These are phyloP conservation scores for Antitype chi DNA, from an alignment of 2,888 invertebrate genomes.

Conservation along the genomic window DNA sequence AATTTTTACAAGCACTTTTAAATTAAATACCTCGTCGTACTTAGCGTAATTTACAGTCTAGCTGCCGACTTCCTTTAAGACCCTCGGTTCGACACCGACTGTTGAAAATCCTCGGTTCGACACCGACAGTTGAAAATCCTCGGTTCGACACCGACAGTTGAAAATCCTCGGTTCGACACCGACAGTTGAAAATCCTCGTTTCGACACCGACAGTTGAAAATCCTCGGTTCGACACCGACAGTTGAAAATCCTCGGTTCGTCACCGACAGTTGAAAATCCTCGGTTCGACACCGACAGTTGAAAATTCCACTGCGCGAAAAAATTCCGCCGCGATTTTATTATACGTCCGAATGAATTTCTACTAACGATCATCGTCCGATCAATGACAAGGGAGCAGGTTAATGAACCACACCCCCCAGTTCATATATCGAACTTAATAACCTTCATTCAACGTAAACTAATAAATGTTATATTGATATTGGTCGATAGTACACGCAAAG, in stretches of 20 bases:
- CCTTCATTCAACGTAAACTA: constrained; percentile 18
- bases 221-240: background rate
- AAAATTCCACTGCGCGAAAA: too few species aligned
- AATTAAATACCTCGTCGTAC: constrained; percentile 1
- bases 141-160: too few species aligned
- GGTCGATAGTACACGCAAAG: background rate
- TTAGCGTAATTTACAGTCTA: constrained; percentile 16
- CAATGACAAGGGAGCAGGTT: constrained; percentile 53
- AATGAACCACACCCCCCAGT: constrained; percentile 31
- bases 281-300: too few species aligned
- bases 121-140: background rate
- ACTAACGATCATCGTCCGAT: constrained; percentile 21
- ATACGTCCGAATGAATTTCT: too few species aligned
- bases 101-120: background rate
- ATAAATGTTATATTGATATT: constrained; percentile 26
- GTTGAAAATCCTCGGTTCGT: background rate
- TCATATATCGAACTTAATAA: constrained; percentile 28
- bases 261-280: background rate
- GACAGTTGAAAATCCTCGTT: background rate
- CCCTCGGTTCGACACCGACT: background rate
- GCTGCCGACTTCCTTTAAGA: constrained; percentile 20
- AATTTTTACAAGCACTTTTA: constrained; percentile 12
- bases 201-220: too few species aligned
- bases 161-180: background rate
- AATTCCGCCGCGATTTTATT: too few species aligned